Percentiles rank a stretch among this genome's conserved stretches.
These are phyloP conservation scores for Timema podura DNA, from an alignment of 2,888 invertebrate genomes.

Conservation along the genomic window DNA sequence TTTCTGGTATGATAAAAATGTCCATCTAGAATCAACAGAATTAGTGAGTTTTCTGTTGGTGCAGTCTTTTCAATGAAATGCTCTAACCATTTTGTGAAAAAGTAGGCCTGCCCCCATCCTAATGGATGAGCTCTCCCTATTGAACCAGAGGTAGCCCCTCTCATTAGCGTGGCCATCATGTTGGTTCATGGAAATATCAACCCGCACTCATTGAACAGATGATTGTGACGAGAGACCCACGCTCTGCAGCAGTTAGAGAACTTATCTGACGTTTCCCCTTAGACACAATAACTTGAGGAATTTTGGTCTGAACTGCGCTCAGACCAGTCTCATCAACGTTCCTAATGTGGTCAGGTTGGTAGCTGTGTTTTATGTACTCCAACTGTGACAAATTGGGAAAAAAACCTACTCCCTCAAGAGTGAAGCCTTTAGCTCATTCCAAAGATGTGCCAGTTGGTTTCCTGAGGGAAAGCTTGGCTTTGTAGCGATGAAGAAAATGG, in stretches of 20 bases:
- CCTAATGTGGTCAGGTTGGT: conserved; percentile 11
- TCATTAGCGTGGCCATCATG: conserved; percentile 8
- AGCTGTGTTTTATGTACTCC: background rate
- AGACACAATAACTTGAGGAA: conserved; percentile 5
- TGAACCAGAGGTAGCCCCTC: conserved; percentile 19
- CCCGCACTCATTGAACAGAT: conserved; percentile 23
- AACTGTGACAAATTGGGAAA: background rate
- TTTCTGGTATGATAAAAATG: background rate
- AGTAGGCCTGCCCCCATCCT: conserved; percentile 17
- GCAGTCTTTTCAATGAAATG: background rate
- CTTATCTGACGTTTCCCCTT: conserved; percentile 18
- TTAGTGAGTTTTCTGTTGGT: background rate
- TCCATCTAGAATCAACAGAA: conserved; percentile 5
- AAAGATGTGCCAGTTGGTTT: conserved; percentile 13
- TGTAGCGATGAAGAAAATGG: background rate
- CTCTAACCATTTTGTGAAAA: conserved; percentile 2
- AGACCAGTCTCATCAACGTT: conserved; percentile 28
- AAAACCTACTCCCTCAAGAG: background rate
- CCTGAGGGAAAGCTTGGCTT: background rate
- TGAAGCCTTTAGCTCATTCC: conserved; percentile 6
- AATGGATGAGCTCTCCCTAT: conserved; percentile 6
- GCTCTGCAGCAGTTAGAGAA: conserved; percentile 18
- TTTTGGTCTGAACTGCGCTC: conserved; percentile 19
- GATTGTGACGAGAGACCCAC: conserved; percentile 23
- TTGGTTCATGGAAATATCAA: conserved; percentile 24